These are phyloP conservation scores for Diplolepis rosae DNA, from an alignment of 2,888 invertebrate genomes.

Conservation along the genomic window DNA sequence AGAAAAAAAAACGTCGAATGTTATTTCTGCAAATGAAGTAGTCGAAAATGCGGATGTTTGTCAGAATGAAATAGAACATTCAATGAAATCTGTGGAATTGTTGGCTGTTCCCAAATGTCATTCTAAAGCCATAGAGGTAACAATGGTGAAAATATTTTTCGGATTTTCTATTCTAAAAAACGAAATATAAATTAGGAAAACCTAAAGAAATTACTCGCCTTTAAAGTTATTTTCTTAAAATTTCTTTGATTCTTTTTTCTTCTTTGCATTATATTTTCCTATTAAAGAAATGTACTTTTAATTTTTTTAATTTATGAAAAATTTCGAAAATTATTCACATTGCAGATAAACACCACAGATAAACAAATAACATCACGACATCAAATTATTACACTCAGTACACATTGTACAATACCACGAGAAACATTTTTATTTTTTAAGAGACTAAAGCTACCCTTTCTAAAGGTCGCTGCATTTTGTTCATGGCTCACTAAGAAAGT, in stretches of 20 bases:
- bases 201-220: no score
- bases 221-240: no score
- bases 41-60: not conserved
- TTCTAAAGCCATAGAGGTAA: not conserved
- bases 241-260: no score
- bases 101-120: not conserved
- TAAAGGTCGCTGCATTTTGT: conserved; percentile 48
- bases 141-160: not conserved
- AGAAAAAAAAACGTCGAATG: not conserved
- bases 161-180: not conserved
- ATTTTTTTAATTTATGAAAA: no score
- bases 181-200: no score
- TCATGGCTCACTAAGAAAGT: conserved; percentile 56
- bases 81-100: not conserved
- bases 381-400: not conserved
- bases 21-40: not conserved
- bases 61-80: not conserved
- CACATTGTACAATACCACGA: not conserved
- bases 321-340: not conserved
- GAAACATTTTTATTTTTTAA: conserved; percentile 15
- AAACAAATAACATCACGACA: not conserved
- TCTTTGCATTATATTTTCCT: no score
- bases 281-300: not conserved
- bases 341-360: not conserved
- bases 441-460: conserved; percentile 31